Conservation (phyloP, 2,888 invertebrate genomes). For the Ferdinandea cuprea region DNA sequence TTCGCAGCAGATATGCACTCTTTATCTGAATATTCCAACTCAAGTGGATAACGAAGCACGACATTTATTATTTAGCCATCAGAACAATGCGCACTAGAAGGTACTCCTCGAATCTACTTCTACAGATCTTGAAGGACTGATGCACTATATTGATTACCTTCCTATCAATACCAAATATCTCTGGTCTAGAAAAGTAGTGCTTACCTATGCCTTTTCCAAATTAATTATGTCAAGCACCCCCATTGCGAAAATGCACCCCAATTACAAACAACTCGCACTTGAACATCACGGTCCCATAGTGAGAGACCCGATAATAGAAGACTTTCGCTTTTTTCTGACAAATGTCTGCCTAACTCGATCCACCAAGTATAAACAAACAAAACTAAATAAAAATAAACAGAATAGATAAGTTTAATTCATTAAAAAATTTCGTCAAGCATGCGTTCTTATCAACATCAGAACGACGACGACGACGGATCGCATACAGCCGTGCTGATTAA, state of each 20-base stretch:
- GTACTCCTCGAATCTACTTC: not conserved
- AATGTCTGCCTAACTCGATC: slow-evolving; percentile 1
- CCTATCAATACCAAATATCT: slow-evolving; percentile 55
- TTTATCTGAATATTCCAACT: no score
- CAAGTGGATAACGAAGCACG: no score
- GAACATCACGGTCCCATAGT: not conserved
- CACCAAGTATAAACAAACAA: slow-evolving; percentile 3
- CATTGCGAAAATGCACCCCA: slow-evolving; percentile 26
- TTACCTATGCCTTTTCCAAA: slow-evolving; percentile 9
- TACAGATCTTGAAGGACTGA: slow-evolving; percentile 33
- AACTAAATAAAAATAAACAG: slow-evolving; percentile 7
- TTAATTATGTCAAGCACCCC: slow-evolving; percentile 38
- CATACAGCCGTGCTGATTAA: slow-evolving; percentile 58
- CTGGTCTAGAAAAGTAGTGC: slow-evolving; percentile 40
- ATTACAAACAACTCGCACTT: slow-evolving; percentile 36
- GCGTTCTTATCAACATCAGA: slow-evolving; percentile 58
- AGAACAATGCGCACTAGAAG: no score
- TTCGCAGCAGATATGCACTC: no score
- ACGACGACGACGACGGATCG: slow-evolving; percentile 31
- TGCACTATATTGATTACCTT: slow-evolving; percentile 38
- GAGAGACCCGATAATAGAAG: slow-evolving; percentile 30
- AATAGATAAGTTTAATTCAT: slow-evolving; percentile 15
- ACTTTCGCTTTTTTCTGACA: slow-evolving; percentile 36
- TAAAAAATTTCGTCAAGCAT: slow-evolving; percentile 34
- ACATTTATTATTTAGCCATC: no score